These are phyloP conservation scores for Poeciliopsis prolifica DNA, from an alignment of 2,113 vertebrate genomes.

Conservation along the genomic window DNA sequence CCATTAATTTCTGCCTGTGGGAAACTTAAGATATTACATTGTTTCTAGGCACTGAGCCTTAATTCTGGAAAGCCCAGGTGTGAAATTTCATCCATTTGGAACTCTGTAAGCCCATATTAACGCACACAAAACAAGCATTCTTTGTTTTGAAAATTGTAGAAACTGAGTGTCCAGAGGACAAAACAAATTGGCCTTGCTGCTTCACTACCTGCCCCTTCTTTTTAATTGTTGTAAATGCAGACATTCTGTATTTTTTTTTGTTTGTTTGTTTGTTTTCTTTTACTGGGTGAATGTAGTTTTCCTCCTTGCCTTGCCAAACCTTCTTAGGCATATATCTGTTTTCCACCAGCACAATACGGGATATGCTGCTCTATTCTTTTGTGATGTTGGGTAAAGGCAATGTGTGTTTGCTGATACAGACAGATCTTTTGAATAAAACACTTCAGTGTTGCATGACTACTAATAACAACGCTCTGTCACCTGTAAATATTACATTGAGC, in stretches of 20 bases:
- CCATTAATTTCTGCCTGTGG: constrained; percentile 15
- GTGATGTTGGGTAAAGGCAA: background rate
- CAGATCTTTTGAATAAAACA: background rate
- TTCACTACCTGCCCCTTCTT: background rate
- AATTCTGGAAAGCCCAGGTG: constrained; percentile 39
- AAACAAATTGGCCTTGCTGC: background rate
- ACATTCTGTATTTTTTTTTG: background rate
- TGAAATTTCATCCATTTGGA: constrained; percentile 64
- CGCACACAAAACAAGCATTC: background rate
- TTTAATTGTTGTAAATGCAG: background rate
- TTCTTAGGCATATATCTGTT: background rate
- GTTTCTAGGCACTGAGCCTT: constrained; percentile 45
- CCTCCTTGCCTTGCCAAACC: background rate
- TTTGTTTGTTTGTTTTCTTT: too few relatives aligned
- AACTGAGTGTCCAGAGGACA: background rate
- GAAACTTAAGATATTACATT: constrained; percentile 35
- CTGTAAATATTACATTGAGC: too few relatives aligned
- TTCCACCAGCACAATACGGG: background rate
- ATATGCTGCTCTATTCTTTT: background rate
- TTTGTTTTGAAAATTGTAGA: background rate
- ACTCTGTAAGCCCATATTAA: background rate
- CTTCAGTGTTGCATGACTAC: background rate
- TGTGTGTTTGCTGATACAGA: background rate
- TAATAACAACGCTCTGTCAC: too few relatives aligned
- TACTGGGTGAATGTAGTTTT: background rate